A percentile compares a stretch with the other conserved stretches of the same genome.
These are phyloP conservation scores for Troides helena DNA, from an alignment of 2,888 invertebrate genomes.

Conservation along the genomic window DNA sequence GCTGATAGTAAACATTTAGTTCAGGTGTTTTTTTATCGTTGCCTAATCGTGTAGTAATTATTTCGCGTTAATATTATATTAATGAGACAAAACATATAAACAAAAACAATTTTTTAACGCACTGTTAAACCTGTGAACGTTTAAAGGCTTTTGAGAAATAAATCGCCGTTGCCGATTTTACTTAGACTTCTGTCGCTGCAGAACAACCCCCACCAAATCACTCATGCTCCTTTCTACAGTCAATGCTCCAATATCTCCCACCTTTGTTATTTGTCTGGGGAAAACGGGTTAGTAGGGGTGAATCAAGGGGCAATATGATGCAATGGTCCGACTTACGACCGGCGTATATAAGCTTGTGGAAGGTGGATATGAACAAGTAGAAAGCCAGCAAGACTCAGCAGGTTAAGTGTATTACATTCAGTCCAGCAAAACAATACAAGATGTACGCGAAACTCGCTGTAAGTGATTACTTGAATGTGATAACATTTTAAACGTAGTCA, in stretches of 20 bases:
- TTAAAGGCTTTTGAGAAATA: slow-evolving; percentile 34
- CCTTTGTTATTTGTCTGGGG: slow-evolving; percentile 62
- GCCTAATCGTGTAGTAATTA: no score
- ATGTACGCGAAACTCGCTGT: slow-evolving; percentile 78
- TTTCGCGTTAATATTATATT: no score
- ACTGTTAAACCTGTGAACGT: slow-evolving; percentile 27
- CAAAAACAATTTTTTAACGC: background rate
- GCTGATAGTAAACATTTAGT: background rate
- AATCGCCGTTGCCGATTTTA: slow-evolving; percentile 31
- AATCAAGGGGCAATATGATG: slow-evolving; percentile 69
- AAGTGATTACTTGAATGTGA: slow-evolving; percentile 46
- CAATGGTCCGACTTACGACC: slow-evolving; percentile 58
- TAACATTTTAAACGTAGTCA: background rate
- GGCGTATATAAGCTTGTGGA: slow-evolving; percentile 67
- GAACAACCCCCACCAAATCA: slow-evolving; percentile 50
- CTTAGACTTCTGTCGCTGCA: slow-evolving; percentile 49
- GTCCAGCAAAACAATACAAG: slow-evolving; percentile 70
- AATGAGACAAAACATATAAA: no score
- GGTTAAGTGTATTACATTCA: slow-evolving; percentile 63
- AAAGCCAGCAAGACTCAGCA: slow-evolving; percentile 64
- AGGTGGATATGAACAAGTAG: slow-evolving; percentile 52
- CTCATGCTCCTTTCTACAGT: slow-evolving; percentile 46
- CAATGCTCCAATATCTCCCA: slow-evolving; percentile 33
- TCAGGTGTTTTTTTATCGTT: background rate
- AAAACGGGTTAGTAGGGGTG: slow-evolving; percentile 69